These are phyloP conservation scores for Thalpophila matura DNA, from an alignment of 2,888 invertebrate genomes.

Conservation along the genomic window DNA sequence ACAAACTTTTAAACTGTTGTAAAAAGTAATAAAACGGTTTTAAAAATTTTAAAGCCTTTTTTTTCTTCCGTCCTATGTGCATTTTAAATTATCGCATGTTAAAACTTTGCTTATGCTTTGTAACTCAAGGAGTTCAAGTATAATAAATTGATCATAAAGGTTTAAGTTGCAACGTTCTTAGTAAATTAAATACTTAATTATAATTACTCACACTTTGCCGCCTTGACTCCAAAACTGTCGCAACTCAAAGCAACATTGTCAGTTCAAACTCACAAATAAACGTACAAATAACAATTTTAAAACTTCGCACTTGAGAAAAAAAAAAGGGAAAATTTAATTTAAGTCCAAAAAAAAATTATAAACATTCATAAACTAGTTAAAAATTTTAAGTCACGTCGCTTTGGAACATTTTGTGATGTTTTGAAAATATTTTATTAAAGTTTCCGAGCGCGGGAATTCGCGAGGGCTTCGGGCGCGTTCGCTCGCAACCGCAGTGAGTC, in stretches of 20 bases:
- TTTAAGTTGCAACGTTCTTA: slow-evolving; percentile 38
- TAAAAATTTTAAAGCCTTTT: neutral
- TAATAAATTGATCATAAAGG: slow-evolving; percentile 50
- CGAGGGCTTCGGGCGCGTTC: slow-evolving; percentile 71
- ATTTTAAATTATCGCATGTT: slow-evolving; percentile 24
- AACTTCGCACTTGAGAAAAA: slow-evolving; percentile 47
- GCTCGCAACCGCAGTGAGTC: slow-evolving; percentile 72
- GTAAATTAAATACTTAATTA: slow-evolving; percentile 42
- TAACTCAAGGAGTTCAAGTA: slow-evolving; percentile 56
- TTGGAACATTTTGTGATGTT: slow-evolving; percentile 69
- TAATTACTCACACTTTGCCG: slow-evolving; percentile 58
- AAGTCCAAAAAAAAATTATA: slow-evolving; percentile 48
- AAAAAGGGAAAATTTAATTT: slow-evolving; percentile 44
- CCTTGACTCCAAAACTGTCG: slow-evolving; percentile 47
- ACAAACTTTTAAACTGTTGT: slow-evolving; percentile 23
- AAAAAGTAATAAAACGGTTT: neutral
- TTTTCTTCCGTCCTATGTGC: slow-evolving; percentile 12
- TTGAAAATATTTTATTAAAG: slow-evolving; percentile 62
- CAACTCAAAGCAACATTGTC: slow-evolving; percentile 32
- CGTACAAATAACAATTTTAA: slow-evolving; percentile 32
- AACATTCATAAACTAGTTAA: slow-evolving; percentile 52
- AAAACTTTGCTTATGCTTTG: slow-evolving; percentile 37
- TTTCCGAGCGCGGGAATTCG: slow-evolving; percentile 60
- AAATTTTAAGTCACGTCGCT: slow-evolving; percentile 72
- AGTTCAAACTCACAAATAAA: slow-evolving; percentile 48